These are phyloP conservation scores for Phymatocera aterrima DNA, from an alignment of 2,888 invertebrate species.

Conservation along the genomic window DNA sequence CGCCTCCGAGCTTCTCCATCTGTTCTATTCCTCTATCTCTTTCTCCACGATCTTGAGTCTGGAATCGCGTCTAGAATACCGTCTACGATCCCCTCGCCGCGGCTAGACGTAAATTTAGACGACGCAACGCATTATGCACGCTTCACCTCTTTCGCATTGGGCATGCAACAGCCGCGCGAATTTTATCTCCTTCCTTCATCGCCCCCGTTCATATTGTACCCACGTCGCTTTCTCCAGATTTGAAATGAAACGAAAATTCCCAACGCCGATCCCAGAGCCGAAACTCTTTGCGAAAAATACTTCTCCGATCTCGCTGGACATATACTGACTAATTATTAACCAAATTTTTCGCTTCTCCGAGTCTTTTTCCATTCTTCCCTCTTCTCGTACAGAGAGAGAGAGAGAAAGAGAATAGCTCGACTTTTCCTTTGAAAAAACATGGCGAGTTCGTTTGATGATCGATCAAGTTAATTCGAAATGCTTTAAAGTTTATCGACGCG, in stretches of 20 bases:
- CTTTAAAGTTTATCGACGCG: not conserved
- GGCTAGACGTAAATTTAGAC: slow-evolving; percentile 72
- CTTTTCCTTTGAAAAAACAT: not conserved
- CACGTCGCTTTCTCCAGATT: no score
- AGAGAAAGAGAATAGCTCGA: not conserved
- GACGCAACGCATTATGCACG: slow-evolving; percentile 72
- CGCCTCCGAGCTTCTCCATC: slow-evolving; percentile 25
- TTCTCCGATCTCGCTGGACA: no score
- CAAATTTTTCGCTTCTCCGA: not conserved
- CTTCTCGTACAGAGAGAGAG: not conserved
- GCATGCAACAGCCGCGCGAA: slow-evolving; percentile 56
- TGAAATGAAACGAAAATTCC: no score
- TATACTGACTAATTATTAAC: no score
- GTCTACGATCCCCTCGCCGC: slow-evolving; percentile 50
- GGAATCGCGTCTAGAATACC: slow-evolving; percentile 59
- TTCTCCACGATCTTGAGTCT: slow-evolving; percentile 43
- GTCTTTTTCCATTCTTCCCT: not conserved
- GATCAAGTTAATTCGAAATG: slow-evolving; percentile 16
- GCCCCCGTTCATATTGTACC: not conserved
- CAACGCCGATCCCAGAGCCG: no score
- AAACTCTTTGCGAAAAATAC: no score
- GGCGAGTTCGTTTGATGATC: not conserved
- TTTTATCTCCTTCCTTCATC: no score
- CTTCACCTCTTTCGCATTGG: slow-evolving; percentile 70
- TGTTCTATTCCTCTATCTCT: slow-evolving; percentile 42